These are phyloP conservation scores for Digitonthophagus gazella DNA, from an alignment of 2,888 invertebrate genomes.

Conservation along the genomic window DNA sequence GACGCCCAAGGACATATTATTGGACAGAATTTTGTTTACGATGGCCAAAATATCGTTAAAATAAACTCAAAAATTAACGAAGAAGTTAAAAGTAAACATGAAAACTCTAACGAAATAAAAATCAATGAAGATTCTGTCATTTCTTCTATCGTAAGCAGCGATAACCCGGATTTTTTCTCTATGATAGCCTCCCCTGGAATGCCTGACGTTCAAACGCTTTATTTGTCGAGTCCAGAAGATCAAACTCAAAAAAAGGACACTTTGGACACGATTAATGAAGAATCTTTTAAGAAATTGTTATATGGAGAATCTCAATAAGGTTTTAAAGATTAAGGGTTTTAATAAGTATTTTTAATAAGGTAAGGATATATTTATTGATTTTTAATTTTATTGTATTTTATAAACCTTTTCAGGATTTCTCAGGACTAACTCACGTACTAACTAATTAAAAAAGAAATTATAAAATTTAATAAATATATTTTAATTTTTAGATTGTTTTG, in stretches of 20 bases:
- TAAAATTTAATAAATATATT: too few relatives aligned
- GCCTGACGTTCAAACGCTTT: constrained; percentile 63
- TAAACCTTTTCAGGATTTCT: too few relatives aligned
- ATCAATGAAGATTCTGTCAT: background rate
- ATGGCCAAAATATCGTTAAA: constrained; percentile 29
- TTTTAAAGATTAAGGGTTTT: background rate
- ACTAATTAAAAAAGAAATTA: too few relatives aligned
- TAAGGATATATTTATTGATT: too few relatives aligned
- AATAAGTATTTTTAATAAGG: too few relatives aligned
- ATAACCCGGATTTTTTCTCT: constrained; percentile 48
- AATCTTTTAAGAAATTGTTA: constrained; percentile 53
- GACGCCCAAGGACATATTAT: constrained; percentile 32
- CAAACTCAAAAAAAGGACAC: background rate
- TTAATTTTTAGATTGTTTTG: too few relatives aligned
- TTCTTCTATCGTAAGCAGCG: background rate
- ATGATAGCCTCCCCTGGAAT: constrained; percentile 53
- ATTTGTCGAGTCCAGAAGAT: constrained; percentile 45
- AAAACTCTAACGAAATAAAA: background rate
- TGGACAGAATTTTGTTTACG: constrained; percentile 32
- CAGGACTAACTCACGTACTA: too few relatives aligned
- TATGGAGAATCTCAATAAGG: constrained; percentile 38
- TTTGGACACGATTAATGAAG: constrained; percentile 53
- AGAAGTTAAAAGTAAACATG: background rate
- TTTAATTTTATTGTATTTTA: too few relatives aligned
- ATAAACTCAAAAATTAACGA: background rate